phyloP scores from a whole-genome alignment of 2,113 vertebrate genomes.

The Hyperopisus bebe region DNA sequence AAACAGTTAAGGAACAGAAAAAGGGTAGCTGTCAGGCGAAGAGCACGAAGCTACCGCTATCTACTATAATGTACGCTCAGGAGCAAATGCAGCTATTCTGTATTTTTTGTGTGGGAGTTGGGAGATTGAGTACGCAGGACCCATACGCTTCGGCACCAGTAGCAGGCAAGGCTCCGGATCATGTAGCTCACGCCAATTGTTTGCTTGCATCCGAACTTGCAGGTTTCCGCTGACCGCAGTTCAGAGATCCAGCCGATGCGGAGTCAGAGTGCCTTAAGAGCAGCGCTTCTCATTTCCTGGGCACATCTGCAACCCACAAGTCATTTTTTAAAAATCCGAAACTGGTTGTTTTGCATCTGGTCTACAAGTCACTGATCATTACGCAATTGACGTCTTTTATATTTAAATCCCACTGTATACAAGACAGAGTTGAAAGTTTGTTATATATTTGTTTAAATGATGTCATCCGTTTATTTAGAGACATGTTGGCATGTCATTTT shows the following conservation, averaged over 20 bases:
- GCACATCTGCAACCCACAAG: slow-evolving; percentile 53
- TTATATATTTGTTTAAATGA: slow-evolving; percentile 45
- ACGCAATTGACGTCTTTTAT: slow-evolving; percentile 37
- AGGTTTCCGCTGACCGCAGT: slow-evolving; percentile 44
- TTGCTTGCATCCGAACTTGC: slow-evolving; percentile 52
- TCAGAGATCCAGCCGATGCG: slow-evolving; percentile 47
- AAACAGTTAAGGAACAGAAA: slow-evolving; percentile 42
- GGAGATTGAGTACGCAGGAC: slow-evolving; percentile 61
- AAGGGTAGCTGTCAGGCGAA: slow-evolving; percentile 31
- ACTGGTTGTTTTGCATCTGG: slow-evolving; percentile 53
- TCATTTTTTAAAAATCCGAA: slow-evolving; percentile 47
- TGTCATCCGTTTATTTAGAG: slow-evolving; percentile 54
- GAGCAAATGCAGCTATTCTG: slow-evolving; percentile 40
- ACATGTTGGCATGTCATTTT: slow-evolving; percentile 46
- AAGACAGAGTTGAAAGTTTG: slow-evolving; percentile 57
- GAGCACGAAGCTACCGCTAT: slow-evolving; percentile 45
- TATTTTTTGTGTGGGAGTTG: slow-evolving; percentile 58
- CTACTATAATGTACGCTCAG: slow-evolving; percentile 45
- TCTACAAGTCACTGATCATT: slow-evolving; percentile 38
- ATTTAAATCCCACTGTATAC: slow-evolving; percentile 50
- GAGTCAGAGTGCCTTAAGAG: slow-evolving; percentile 59
- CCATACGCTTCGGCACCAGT: slow-evolving; percentile 59
- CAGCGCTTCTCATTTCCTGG: slow-evolving; percentile 51
- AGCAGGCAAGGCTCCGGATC: slow-evolving; percentile 47
- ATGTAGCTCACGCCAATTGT: slow-evolving; percentile 50